These are phyloP conservation scores for Mastacembelus armatus DNA, from an alignment of 2,797 vertebrate genomes.

Conservation along the genomic window DNA sequence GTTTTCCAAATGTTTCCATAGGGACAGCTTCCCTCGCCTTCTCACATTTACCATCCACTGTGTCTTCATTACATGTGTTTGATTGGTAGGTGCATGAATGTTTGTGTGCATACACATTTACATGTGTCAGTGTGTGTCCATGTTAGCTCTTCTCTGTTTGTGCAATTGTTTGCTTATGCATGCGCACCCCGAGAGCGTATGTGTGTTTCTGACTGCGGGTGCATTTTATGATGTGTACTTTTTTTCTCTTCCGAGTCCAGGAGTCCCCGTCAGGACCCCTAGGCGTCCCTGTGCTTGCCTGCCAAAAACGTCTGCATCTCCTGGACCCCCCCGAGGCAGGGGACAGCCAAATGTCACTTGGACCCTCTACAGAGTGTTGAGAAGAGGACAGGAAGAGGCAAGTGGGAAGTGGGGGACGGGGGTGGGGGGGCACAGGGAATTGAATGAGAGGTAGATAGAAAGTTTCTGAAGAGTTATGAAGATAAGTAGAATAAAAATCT, in stretches of 20 bases:
- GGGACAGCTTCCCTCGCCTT: constrained; percentile 49
- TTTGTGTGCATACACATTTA: constrained; percentile 23
- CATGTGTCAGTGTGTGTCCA: constrained; percentile 30
- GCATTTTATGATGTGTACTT: constrained; percentile 68
- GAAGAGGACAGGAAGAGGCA: constrained; percentile 60
- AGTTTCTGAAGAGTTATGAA: constrained; percentile 41
- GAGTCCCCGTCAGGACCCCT: constrained; percentile 78
- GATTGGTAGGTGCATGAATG: constrained; percentile 28
- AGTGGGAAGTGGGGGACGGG: constrained; percentile 20
- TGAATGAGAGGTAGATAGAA: constrained; percentile 32
- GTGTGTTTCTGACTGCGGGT: constrained; percentile 64
- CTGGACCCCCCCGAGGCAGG: constrained; percentile 75
- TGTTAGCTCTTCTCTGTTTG: constrained; percentile 31
- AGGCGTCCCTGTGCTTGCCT: constrained; percentile 76
- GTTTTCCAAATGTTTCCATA: constrained; percentile 44
- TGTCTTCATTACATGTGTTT: constrained; percentile 49
- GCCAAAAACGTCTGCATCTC: constrained; percentile 82
- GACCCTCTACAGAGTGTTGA: constrained; percentile 77
- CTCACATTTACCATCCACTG: constrained; percentile 54
- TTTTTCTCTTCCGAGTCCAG: constrained; percentile 78
- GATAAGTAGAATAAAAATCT: not conserved
- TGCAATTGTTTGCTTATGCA: constrained; percentile 47
- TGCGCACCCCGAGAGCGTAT: constrained; percentile 46
- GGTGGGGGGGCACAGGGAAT: constrained; percentile 5
- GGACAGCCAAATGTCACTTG: constrained; percentile 82